Base-by-base conservation (phyloP, 2,888 invertebrate species). In the Dryomyza anilis region DNA sequence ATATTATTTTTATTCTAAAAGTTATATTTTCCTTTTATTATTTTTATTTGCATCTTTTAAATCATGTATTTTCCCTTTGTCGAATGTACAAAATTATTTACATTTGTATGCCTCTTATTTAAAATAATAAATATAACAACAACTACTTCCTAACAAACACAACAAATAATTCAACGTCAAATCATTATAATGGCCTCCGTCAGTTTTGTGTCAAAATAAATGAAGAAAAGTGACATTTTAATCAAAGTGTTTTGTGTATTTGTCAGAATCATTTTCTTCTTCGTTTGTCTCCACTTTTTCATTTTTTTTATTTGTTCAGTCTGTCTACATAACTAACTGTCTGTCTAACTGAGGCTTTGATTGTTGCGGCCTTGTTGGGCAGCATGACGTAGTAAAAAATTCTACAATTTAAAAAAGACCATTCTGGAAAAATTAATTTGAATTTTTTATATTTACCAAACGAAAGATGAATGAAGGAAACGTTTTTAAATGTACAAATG, bases 191-290 rank as follows among this genome's bases (percentile, higher is more conserved):
- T 77, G 78, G 75, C 72, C 74, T 71, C 75, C 76, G 80, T 82
- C 81, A 82, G 76, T 80, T 78, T 76, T 74, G 72, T 78, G 81
- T 81, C 81, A 81, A 81, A 81, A 81, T 80, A 80, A 80, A 81
- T 80, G 78, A 80, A 81, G 81, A 77, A 79, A 81, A 80, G 76
- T 81, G 80, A 80, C 78, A 78, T 78, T 81, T 81, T 81, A 81
- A 81, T 81, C 80, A 81, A 79, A 75, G 78, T 77, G 77, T 72
- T 71, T 71, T 46, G 33, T 65, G 60, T 46, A 43, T 21, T 30
- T 60, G 50, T 48, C 48, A 30, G n/a, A n/a, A 10, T 33, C 45
- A 7, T 8, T n/a, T 46, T 23, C 23, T 21, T 21, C 48, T 50
- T 50, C 21, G 25, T 5, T 50, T 23, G 14, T 50, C 48, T 21